Percentiles rank a stretch among this genome's conserved stretches.
Conservation (phyloP, 2,888 invertebrate species). For the Xestia sexstrigata region DNA sequence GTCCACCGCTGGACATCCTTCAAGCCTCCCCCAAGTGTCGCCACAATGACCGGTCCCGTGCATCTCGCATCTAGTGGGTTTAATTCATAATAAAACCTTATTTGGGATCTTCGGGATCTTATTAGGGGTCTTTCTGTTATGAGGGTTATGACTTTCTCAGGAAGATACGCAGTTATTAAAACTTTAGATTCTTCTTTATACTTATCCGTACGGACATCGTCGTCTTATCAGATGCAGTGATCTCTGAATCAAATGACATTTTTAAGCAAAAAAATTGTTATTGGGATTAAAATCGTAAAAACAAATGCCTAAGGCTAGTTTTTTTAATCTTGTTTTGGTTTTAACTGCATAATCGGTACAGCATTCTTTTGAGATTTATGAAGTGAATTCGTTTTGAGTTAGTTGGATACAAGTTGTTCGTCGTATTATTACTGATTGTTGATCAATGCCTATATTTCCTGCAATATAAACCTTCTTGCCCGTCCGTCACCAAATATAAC, state of each 20-base stretch:
- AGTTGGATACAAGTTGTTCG: background rate
- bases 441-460: background rate
- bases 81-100: conserved; percentile 15
- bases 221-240: conserved; percentile 37
- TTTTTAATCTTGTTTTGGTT: conserved; percentile 27
- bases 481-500: background rate
- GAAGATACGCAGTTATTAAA: conserved; percentile 38
- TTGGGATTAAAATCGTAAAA: conserved; percentile 55
- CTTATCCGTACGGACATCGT: conserved; percentile 45
- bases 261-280: conserved; percentile 59
- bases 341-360: conserved; percentile 34
- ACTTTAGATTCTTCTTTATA: conserved; percentile 43
- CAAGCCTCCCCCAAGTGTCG: no score
- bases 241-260: conserved; percentile 53
- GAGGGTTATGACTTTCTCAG: conserved; percentile 47
- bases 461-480: background rate
- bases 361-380: conserved; percentile 33
- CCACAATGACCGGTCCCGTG: no score
- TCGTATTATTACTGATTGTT: background rate
- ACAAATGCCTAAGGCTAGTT: conserved; percentile 37
- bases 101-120: background rate
- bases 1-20: no score
- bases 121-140: conserved; percentile 17
- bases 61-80: background rate
- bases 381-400: background rate